phyloP scores from a whole-genome alignment of 2,888 invertebrate genomes.

The Cephus pygmeus region DNA sequence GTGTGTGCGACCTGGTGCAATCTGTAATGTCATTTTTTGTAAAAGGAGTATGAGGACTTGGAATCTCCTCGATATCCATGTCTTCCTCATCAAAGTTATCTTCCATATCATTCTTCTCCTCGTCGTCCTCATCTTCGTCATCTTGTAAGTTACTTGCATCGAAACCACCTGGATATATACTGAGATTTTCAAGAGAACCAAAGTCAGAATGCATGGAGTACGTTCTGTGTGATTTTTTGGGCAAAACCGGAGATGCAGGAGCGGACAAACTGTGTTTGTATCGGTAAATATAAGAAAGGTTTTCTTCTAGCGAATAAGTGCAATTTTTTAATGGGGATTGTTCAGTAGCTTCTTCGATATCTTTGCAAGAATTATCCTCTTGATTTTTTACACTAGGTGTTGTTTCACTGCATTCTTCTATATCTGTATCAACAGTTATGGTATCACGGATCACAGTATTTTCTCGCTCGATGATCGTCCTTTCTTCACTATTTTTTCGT shows the following conservation, averaged over 20 bases:
- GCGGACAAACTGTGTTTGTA: constrained; percentile 57
- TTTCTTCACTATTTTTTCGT: constrained; percentile 24
- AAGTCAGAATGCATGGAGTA: constrained; percentile 51
- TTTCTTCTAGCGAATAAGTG: constrained; percentile 5
- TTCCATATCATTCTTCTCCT: constrained; percentile 65
- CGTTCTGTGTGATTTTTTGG: constrained; percentile 41
- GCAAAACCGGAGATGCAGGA: constrained; percentile 51
- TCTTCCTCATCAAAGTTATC: constrained; percentile 65
- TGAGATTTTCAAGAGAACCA: constrained; percentile 55
- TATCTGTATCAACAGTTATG: constrained; percentile 14
- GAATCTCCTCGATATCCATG: constrained; percentile 59
- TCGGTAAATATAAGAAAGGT: constrained; percentile 38
- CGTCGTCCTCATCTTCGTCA: constrained; percentile 54
- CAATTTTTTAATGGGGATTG: background rate
- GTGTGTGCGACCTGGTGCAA: constrained; percentile 46
- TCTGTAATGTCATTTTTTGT: constrained; percentile 41
- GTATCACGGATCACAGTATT: constrained; percentile 33
- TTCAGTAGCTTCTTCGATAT: constrained; percentile 19
- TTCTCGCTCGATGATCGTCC: constrained; percentile 30
- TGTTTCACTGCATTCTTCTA: constrained; percentile 22
- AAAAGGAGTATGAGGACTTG: constrained; percentile 53
- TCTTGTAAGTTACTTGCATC: constrained; percentile 45
- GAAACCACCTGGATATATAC: constrained; percentile 49
- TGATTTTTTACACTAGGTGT: constrained; percentile 26
- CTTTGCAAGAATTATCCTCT: constrained; percentile 14